A percentile compares a stretch with the other conserved stretches of the same genome.
Conservation (phyloP, 53 echinoderm and acorn worm genomes). For the Arbacia lixula region DNA sequence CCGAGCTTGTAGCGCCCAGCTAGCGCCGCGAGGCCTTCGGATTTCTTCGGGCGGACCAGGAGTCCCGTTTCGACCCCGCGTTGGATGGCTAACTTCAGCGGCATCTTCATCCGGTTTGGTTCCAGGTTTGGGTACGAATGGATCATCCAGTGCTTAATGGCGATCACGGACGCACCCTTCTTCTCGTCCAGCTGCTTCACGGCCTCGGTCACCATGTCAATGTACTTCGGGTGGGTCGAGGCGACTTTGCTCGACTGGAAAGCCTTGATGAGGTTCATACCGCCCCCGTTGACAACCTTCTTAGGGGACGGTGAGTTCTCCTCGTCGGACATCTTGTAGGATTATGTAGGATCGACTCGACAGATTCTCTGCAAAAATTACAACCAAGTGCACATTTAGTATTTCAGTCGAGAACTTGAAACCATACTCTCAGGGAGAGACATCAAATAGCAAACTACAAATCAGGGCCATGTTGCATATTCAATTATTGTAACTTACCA, state of each 20-base stretch:
- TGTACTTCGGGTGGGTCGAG: slow-evolving; percentile 53
- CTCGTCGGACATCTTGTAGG: too few relatives aligned
- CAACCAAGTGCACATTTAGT: too few relatives aligned
- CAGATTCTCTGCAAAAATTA: too few relatives aligned
- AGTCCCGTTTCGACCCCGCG: slow-evolving; percentile 45
- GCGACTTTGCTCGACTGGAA: neutral
- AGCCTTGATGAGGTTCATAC: neutral
- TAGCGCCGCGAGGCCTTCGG: slow-evolving; percentile 5
- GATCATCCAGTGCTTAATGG: slow-evolving; percentile 72
- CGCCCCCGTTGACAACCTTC: too few relatives aligned
- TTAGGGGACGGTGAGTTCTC: too few relatives aligned
- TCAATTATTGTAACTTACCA: too few relatives aligned
- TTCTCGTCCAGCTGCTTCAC: slow-evolving; percentile 44
- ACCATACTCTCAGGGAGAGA: too few relatives aligned
- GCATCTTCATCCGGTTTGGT: slow-evolving; percentile 24
- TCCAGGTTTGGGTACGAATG: slow-evolving; percentile 52
- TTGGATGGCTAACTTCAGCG: slow-evolving; percentile 59
- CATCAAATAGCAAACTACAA: too few relatives aligned
- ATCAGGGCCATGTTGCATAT: too few relatives aligned
- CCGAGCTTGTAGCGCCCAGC: slow-evolving; percentile 66
- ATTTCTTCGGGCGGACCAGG: slow-evolving; percentile 61
- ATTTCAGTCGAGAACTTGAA: too few relatives aligned
- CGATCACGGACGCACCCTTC: slow-evolving; percentile 69
- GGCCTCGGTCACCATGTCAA: slow-evolving; percentile 69
- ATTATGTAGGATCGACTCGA: too few relatives aligned